Evolutionary conservation across 2,888 invertebrate genomes (phyloP).

Genomic region (Salticus scenicus): DNA sequence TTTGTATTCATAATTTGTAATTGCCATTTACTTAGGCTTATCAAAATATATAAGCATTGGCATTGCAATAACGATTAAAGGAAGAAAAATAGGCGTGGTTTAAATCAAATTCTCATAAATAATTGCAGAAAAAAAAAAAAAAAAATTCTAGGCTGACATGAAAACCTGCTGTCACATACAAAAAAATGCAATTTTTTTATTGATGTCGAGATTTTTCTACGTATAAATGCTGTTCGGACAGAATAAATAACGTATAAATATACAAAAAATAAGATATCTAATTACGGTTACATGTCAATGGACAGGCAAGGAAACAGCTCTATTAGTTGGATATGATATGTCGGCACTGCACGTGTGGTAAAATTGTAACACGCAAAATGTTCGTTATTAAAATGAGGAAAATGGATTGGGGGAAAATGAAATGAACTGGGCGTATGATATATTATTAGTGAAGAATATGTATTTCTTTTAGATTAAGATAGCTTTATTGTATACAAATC

Average conservation of each 20-base stretch:
- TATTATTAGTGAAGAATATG: slow-evolving; percentile 5
- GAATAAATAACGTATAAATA: neutral
- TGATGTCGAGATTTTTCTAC: slow-evolving; percentile 30
- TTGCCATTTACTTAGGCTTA: slow-evolving; percentile 32
- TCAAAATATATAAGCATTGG: slow-evolving; percentile 20
- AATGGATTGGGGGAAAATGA: neutral
- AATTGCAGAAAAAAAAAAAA: slow-evolving; percentile 34
- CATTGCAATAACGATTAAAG: slow-evolving; percentile 36
- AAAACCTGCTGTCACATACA: slow-evolving; percentile 43
- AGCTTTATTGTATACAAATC: too few species aligned
- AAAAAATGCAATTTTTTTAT: slow-evolving; percentile 23
- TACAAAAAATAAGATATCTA: slow-evolving; percentile 5
- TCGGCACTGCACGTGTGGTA: slow-evolving; percentile 40
- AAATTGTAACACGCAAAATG: slow-evolving; percentile 28
- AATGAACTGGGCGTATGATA: slow-evolving; percentile 15
- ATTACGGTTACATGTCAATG: slow-evolving; percentile 41
- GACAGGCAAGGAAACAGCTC: slow-evolving; percentile 37
- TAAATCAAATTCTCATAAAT: slow-evolving; percentile 29
- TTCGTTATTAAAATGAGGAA: slow-evolving; percentile 26
- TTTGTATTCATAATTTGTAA: neutral
- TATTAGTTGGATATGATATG: slow-evolving; percentile 49
- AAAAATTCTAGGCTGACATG: neutral
- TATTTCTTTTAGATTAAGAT: too few species aligned
- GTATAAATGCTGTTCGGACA: neutral
- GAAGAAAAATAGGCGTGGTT: slow-evolving; percentile 10